Conservation (phyloP, 2,113 vertebrate species). For the Hemiscyllium ocellatum region DNA sequence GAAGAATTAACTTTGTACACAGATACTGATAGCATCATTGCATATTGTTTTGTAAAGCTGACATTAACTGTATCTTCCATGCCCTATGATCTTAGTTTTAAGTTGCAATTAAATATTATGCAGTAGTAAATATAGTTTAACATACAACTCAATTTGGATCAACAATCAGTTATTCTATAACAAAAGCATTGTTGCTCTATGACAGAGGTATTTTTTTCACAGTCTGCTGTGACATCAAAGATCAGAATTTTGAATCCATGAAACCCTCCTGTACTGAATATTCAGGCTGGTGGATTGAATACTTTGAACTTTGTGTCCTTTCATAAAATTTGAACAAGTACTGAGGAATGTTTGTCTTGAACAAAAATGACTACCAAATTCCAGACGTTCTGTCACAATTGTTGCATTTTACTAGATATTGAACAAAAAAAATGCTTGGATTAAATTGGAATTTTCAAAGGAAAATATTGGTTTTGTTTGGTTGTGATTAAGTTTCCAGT, state of each 20-base stretch:
- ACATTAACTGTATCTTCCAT: not conserved
- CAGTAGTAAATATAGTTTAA: not conserved
- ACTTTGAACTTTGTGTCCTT: not conserved
- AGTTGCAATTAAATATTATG: not conserved
- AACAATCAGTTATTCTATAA: not conserved
- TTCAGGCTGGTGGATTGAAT: not conserved
- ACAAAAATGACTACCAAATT: conserved; percentile 3
- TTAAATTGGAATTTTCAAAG: not conserved
- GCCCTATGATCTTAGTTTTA: not conserved
- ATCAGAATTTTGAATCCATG: conserved; percentile 23
- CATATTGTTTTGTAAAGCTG: not conserved
- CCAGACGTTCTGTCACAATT: not conserved
- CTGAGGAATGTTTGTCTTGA: not conserved
- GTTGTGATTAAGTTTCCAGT: not conserved
- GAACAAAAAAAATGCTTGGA: not conserved
- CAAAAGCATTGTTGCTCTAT: not conserved
- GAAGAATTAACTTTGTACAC: too few species aligned
- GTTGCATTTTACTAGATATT: not conserved
- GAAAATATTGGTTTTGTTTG: not conserved
- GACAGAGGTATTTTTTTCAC: not conserved
- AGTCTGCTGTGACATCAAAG: not conserved
- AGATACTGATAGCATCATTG: not conserved
- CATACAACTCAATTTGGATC: not conserved
- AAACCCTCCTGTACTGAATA: not conserved
- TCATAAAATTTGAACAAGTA: not conserved